Evolutionary conservation across 53 echinoderm and acorn worm genomes (phyloP).

Genomic region (Astropecten irregularis): DNA sequence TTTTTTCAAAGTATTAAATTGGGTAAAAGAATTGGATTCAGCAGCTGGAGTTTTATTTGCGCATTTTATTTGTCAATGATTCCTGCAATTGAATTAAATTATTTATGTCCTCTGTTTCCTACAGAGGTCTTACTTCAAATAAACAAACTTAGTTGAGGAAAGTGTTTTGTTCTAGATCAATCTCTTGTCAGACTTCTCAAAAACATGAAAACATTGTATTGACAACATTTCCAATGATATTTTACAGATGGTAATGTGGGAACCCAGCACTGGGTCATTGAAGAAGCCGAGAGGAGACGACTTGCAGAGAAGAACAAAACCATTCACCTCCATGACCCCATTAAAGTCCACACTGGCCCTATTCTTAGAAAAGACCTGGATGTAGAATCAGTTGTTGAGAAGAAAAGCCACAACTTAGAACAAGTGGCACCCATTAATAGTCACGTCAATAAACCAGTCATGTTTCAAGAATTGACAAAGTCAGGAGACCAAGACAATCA

Average conservation of each 20-base stretch:
- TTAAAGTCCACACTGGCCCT: background rate
- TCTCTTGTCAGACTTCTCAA: no score
- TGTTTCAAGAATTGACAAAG: conserved; percentile 31
- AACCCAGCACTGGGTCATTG: conserved; percentile 85
- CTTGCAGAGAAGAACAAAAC: conserved; percentile 58
- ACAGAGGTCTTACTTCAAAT: no score
- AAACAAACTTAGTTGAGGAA: no score
- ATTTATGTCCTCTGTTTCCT: no score
- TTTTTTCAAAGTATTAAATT: no score
- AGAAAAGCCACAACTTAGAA: conserved; percentile 38
- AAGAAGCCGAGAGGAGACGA: conserved; percentile 89
- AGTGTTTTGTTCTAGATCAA: no score
- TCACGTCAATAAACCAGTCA: background rate
- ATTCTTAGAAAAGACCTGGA: conserved; percentile 63
- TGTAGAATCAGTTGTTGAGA: conserved; percentile 73
- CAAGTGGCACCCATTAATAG: conserved; percentile 52
- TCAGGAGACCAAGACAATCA: conserved; percentile 5
- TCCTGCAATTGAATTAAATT: no score
- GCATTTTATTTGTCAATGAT: no score
- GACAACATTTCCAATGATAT: no score
- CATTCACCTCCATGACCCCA: conserved; percentile 17
- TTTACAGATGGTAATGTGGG: conserved; percentile 55
- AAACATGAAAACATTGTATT: no score
- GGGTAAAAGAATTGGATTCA: no score
- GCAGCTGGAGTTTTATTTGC: no score